Percentiles rank a stretch among this genome's conserved stretches.
Evolutionary conservation across 2,888 invertebrate genomes (phyloP).

Genomic region (Cantharis lateralis): DNA sequence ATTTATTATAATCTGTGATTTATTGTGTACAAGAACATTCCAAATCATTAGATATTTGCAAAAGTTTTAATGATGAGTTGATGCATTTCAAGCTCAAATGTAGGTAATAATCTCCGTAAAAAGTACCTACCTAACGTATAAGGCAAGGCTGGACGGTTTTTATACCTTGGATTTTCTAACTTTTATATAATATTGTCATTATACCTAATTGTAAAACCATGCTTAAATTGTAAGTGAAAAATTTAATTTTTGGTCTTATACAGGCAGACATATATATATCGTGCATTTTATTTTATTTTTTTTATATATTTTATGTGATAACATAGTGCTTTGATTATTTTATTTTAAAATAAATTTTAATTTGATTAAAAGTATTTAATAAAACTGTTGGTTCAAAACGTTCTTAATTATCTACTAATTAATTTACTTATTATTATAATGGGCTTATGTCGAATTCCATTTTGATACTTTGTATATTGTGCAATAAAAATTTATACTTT

Average conservation of each 20-base stretch:
- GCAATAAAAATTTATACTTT: background rate
- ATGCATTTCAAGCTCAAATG: background rate
- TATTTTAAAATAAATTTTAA: background rate
- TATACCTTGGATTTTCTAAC: background rate
- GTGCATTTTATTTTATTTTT: background rate
- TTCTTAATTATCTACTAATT: background rate
- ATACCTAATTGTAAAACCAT: background rate
- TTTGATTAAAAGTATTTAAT: background rate
- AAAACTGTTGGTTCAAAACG: background rate
- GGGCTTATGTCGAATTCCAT: background rate
- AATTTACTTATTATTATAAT: background rate
- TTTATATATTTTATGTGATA: background rate
- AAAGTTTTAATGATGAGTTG: background rate
- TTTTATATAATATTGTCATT: background rate
- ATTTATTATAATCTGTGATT: conserved; percentile 38
- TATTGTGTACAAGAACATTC: conserved; percentile 30
- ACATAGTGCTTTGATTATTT: background rate
- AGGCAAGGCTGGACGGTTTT: background rate
- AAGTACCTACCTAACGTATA: background rate
- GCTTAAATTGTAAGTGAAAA: background rate
- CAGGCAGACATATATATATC: background rate
- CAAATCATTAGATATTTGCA: conserved; percentile 24
- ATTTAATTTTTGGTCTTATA: background rate
- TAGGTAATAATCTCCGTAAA: background rate
- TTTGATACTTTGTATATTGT: background rate